Conservation (phyloP, 1,140 invertebrate genomes). For the Apis dorsata region DNA sequence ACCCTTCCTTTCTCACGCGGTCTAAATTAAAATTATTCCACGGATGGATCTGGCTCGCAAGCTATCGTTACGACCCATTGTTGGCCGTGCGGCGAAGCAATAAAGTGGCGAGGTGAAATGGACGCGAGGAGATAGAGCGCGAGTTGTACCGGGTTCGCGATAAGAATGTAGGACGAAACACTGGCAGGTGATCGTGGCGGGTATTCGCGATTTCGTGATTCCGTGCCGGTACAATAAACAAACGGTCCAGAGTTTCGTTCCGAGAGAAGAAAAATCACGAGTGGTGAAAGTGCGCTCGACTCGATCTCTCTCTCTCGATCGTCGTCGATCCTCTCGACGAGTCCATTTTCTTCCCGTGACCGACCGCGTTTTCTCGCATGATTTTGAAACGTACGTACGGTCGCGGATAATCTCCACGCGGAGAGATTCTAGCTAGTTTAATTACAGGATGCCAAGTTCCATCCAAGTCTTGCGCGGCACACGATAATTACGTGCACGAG, state of each 20-base stretch:
- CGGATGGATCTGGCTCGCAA: constrained; percentile 3
- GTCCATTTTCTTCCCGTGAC: too few relatives aligned
- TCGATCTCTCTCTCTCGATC: constrained; percentile 7
- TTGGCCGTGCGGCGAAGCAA: neutral
- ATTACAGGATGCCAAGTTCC: neutral
- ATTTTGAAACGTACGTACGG: constrained; percentile 39
- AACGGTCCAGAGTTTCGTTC: too few relatives aligned
- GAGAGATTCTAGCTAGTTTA: neutral
- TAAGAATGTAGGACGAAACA: constrained; percentile 51
- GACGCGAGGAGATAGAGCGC: neutral
- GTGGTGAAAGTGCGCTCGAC: constrained; percentile 59
- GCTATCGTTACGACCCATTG: constrained; percentile 48
- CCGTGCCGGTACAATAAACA: constrained; percentile 61
- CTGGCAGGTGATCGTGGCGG: constrained; percentile 61
- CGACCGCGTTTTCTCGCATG: neutral
- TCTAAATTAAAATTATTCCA: constrained; percentile 41
- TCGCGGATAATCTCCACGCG: constrained; percentile 37
- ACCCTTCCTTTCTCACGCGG: constrained; percentile 34
- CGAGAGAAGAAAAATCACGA: constrained; percentile 37
- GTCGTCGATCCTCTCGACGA: too few relatives aligned
- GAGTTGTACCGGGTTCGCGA: neutral
- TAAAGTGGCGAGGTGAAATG: constrained; percentile 38
- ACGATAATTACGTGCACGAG: neutral
- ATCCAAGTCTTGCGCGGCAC: neutral
- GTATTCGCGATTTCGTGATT: constrained; percentile 57